Evolutionary conservation across 2,113 vertebrate species (phyloP), one percentile per base, ranked within the genome.

Genomic region (Phoxinus phoxinus): DNA sequence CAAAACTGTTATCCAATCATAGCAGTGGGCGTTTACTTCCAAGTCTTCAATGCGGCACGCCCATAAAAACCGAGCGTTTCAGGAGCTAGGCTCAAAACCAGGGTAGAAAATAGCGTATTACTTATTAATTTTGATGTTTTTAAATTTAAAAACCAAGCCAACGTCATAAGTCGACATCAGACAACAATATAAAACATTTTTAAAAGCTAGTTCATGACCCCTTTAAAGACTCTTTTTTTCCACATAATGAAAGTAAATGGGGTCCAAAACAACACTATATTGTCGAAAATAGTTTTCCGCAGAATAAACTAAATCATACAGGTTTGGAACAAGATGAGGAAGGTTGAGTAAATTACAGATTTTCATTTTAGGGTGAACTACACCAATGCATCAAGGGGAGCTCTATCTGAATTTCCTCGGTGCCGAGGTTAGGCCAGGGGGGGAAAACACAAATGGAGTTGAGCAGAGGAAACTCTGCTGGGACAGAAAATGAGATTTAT

Each of bases 401-500:
- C 76, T 59, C 51, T n/a, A 79, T 76, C 37, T 46, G 21, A 73
- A 73, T 56, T 51, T 32, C 35, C 30, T 59, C 37, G 4, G 61
- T 51, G 41, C 12, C 17, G 69, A 51, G 63, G 44, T 69, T 35
- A 46, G 63, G 19, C 27, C 15, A 51, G 61, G 46, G 44, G 6
- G 53, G 30, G 3, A 67, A 81, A 30, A 25, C 27, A 67, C 59
- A 67, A 85, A 75, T 61, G 3, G 32, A 75, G 21, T 59, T 56
- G 58, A 21, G 51, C 37, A 37, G 73, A 65, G 58, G 53, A 58
- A 71, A 21, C 37, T 56, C 53, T 32, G 76, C 79, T 25, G 41
- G 56, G 30, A 78, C 56, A 32, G 59, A 63, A 61, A 84, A 77
- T 87, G 32, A 63, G 74, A 84, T 87, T 87, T 67, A 81, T 85